Evolutionary conservation across 2,797 vertebrate genomes (phyloP), one percentile per base, ranked within the genome.

Genomic region (Etheostoma perlongum): DNA sequence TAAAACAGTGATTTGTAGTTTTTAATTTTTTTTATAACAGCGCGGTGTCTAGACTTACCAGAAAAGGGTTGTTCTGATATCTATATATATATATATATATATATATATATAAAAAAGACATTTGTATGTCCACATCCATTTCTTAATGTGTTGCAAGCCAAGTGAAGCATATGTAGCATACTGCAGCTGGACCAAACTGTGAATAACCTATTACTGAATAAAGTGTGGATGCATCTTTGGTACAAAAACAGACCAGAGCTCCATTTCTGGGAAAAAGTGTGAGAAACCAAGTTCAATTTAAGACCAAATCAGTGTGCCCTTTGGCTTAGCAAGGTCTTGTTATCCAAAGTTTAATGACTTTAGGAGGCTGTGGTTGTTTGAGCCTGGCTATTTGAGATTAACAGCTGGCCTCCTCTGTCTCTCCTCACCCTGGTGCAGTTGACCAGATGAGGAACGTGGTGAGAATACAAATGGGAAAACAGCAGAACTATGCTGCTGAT

Each of bases 391-490:
- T 72, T 76, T 81, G 62, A 83, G 64, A 85, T 86, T 55, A 84
- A 67, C 63, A 73, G 46, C 71, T 33, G 21, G 19, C 51, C 60
- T 62, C 19, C 33, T 51, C 48, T 59, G 46, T 72, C 72, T 71
- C 16, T 61, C 70, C 62, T 76, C 44, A 57, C 58, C 62, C 61
- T 73, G 75, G 71, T 72, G 69, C 70, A 53, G 67, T 57, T 65
- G 69, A 78, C 55, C 74, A 27, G 25, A 52, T 33, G 76, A 81
- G 21, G 12, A 79, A 54, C 52, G 44, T 47, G 42, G 71, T 21
- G 25, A 30, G 77, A 86, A 85, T 90, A 82, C 71, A 78, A 86
- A 81, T 82, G 27, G 67, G 57, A 74, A 78, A 11, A 19, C 52
- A 72, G 23, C 42, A 51, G 53, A 67, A 54, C 18, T 59, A 18